A percentile compares a stretch with the other conserved stretches of the same genome.
phyloP scores from a whole-genome alignment of 2,888 invertebrate genomes.

The Prenolepis imparis region DNA sequence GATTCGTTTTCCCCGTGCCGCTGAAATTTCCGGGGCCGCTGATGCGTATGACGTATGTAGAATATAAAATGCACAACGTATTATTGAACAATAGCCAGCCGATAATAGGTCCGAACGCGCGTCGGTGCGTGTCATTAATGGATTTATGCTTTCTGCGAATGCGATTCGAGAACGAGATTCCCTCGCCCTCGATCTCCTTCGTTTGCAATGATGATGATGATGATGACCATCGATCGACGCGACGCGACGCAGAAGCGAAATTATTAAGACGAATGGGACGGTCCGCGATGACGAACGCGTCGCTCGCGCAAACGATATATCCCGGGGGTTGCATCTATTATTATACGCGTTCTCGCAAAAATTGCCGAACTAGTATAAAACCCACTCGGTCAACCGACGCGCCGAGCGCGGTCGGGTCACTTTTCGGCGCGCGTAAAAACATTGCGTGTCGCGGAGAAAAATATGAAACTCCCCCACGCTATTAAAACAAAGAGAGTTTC shows the following conservation, averaged over 20 bases:
- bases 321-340: slow-evolving; percentile 67
- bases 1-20: slow-evolving; percentile 68
- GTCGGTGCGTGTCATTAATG: slow-evolving; percentile 74
- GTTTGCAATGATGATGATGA: slow-evolving; percentile 38
- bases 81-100: slow-evolving; percentile 74
- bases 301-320: slow-evolving; percentile 30
- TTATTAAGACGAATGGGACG: slow-evolving; percentile 31
- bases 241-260: slow-evolving; percentile 12
- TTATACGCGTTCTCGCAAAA: slow-evolving; percentile 70
- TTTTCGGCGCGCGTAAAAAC: slow-evolving; percentile 72
- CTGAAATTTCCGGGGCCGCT: slow-evolving; percentile 71
- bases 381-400: slow-evolving; percentile 59
- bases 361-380: slow-evolving; percentile 73
- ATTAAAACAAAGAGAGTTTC: slow-evolving; percentile 49
- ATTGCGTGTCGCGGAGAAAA: slow-evolving; percentile 56
- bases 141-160: slow-evolving; percentile 54
- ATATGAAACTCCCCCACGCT: slow-evolving; percentile 47
- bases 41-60: slow-evolving; percentile 77
- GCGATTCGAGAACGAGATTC: background rate
- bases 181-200: slow-evolving; percentile 15
- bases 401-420: slow-evolving; percentile 68
- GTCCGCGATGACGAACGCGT: slow-evolving; percentile 30
- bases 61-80: slow-evolving; percentile 78
- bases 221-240: slow-evolving; percentile 46
- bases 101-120: slow-evolving; percentile 74